phyloP scores from a whole-genome alignment of 92 coral and sea anemone species.

The Umimayanthus kanabou region DNA sequence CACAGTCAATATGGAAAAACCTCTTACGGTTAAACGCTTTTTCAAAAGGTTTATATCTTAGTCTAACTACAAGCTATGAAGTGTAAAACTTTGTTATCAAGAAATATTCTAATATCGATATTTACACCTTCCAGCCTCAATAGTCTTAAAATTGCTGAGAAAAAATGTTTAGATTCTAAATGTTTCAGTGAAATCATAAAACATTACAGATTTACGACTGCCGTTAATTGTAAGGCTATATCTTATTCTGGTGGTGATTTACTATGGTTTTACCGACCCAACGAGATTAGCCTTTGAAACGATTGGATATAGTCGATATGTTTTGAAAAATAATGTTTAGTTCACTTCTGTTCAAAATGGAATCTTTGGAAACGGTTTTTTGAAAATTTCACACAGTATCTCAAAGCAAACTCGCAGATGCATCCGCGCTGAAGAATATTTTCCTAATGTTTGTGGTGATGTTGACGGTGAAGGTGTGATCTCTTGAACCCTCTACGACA shows the following conservation, averaged over 20 bases:
- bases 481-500: conserved; percentile 64
- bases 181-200: too few species aligned
- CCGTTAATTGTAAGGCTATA: not conserved
- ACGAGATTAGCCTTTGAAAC: not conserved
- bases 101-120: not conserved
- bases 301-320: not conserved
- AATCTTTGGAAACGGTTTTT: not conserved
- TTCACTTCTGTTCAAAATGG: not conserved
- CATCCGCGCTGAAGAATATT: not conserved
- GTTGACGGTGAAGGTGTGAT: conserved; percentile 19
- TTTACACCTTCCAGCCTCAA: not conserved
- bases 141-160: too few species aligned
- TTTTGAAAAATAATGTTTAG: not conserved
- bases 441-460: conserved; percentile 29
- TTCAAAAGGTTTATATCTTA: not conserved
- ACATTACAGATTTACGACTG: not conserved
- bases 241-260: not conserved
- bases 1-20: not conserved
- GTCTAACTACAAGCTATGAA: not conserved
- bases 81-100: not conserved
- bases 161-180: not conserved
- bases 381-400: not conserved
- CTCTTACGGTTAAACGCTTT: too few species aligned
- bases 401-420: not conserved
- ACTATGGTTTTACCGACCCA: not conserved